Evolutionary conservation across 2,797 vertebrate species (phyloP).

Genomic region (Paramormyrops hopkinsi): DNA sequence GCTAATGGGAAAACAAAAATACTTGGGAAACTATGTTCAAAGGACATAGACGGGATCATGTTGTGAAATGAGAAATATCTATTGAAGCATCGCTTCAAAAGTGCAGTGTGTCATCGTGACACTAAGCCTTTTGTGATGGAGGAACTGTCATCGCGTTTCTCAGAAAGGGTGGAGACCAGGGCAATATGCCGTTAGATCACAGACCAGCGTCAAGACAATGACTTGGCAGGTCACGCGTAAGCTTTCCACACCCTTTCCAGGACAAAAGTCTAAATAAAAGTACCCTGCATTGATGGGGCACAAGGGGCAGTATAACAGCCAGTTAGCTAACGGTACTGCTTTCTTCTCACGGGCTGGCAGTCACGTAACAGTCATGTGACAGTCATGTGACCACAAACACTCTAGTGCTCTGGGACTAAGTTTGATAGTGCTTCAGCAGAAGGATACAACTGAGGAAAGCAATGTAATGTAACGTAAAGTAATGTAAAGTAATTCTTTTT

Average conservation of each 20-base stretch:
- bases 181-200: not conserved
- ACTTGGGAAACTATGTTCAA: not conserved
- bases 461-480: not conserved
- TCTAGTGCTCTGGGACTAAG: not conserved
- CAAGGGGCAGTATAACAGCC: not conserved
- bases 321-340: not conserved
- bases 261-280: not conserved
- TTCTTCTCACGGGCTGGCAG: not conserved
- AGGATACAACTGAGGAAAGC: not conserved
- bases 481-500: not conserved
- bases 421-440: not conserved
- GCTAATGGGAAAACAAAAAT: not conserved
- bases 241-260: not conserved
- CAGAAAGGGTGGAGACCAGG: conserved; percentile 5
- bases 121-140: not conserved
- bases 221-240: not conserved
- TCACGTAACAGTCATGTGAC: not conserved
- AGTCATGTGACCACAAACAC: not conserved
- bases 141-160: not conserved
- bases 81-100: not conserved
- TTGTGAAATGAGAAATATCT: not conserved
- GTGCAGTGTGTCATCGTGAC: not conserved
- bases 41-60: not conserved
- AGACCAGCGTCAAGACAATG: not conserved
- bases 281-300: not conserved